Conservation (phyloP, 2,888 invertebrate species). For the Zhuqinia jingwanae region DNA sequence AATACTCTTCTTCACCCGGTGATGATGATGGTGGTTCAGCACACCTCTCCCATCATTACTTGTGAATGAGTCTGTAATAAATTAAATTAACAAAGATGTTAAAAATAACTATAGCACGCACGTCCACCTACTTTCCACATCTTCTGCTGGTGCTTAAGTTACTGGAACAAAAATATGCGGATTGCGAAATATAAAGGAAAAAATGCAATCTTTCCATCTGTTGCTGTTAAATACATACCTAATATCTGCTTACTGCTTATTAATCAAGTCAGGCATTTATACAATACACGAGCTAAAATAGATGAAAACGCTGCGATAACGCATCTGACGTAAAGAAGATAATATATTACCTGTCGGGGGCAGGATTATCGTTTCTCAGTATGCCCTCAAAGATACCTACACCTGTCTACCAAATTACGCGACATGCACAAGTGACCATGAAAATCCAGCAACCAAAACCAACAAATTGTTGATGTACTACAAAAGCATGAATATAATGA, state of each 20-base stretch:
- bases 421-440: constrained; percentile 48
- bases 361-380: constrained; percentile 40
- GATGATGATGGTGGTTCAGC: not conserved
- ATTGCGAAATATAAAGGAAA: constrained; percentile 24
- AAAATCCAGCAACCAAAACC: constrained; percentile 36
- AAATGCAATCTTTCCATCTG: constrained; percentile 13
- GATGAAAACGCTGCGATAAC: not conserved
- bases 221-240: not conserved
- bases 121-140: too few species aligned
- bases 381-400: constrained; percentile 4
- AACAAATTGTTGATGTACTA: constrained; percentile 28
- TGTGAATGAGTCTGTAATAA: constrained; percentile 45
- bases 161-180: constrained; percentile 34
- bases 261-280: not conserved
- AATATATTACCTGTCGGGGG: constrained; percentile 32
- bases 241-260: constrained; percentile 4
- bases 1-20: constrained; percentile 21
- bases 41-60: constrained; percentile 33
- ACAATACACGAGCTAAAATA: not conserved
- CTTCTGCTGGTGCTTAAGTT: too few species aligned
- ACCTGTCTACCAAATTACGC: constrained; percentile 21
- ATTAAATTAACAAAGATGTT: not conserved
- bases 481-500: not conserved
- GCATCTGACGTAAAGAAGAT: constrained; percentile 34
- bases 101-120: not conserved